Percentiles rank a stretch among this genome's conserved stretches.
These are phyloP conservation scores for Sycophila texana DNA, from an alignment of 2,888 invertebrate species.

Conservation along the genomic window DNA sequence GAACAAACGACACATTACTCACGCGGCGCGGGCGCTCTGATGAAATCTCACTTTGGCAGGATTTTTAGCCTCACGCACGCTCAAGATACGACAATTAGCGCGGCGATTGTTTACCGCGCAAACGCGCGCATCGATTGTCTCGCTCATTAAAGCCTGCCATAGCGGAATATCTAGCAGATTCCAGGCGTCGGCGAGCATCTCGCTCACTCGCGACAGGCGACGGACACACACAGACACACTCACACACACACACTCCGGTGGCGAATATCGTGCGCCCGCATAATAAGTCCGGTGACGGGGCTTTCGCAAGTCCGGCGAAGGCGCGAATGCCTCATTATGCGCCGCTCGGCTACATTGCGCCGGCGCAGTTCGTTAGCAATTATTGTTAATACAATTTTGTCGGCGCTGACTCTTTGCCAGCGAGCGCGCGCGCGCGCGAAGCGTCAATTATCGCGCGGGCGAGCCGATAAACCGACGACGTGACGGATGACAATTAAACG, in stretches of 20 bases:
- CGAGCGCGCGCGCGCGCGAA: slow-evolving; percentile 9
- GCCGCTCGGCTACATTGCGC: slow-evolving; percentile 36
- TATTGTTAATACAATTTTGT: slow-evolving; percentile 50
- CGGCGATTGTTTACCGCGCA: slow-evolving; percentile 36
- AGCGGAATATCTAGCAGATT: slow-evolving; percentile 32
- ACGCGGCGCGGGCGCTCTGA: slow-evolving; percentile 20
- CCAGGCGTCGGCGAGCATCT: not conserved
- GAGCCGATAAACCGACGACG: slow-evolving; percentile 41
- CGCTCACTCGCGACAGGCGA: not conserved
- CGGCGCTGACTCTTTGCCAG: not conserved
- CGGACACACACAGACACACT: not conserved
- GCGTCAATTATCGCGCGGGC: slow-evolving; percentile 50
- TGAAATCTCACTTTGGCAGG: slow-evolving; percentile 29
- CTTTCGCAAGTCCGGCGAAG: slow-evolving; percentile 29
- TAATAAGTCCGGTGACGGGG: not conserved
- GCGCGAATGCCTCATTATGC: slow-evolving; percentile 22
- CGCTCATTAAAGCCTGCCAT: slow-evolving; percentile 27
- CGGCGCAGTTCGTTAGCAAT: slow-evolving; percentile 48
- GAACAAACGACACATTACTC: slow-evolving; percentile 47
- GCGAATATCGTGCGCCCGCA: slow-evolving; percentile 2
- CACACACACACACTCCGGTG: no score
- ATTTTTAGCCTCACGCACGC: not conserved
- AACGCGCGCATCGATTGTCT: slow-evolving; percentile 25
- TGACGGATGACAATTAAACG: slow-evolving; percentile 51
- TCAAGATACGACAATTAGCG: slow-evolving; percentile 36